Base-by-base conservation (phyloP, 2,797 vertebrate species). In the Eidolon dupreanum region DNA sequence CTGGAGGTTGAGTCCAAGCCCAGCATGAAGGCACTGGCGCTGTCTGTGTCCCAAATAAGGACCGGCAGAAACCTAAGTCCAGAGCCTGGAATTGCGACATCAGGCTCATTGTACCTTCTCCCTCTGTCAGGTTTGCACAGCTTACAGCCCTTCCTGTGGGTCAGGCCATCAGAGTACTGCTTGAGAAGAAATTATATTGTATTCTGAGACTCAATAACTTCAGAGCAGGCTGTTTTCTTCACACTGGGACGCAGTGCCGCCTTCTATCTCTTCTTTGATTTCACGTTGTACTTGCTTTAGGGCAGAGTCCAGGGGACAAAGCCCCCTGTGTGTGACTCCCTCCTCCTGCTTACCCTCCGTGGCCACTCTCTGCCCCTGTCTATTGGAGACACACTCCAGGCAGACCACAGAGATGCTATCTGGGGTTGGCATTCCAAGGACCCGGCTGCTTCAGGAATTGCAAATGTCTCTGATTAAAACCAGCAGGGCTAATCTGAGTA, bases 141-240 rank as follows among this genome's bases (percentile, higher is more conserved):
- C 51, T 78, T 65, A 70, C 57, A 77, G 89, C 74, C 90, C 55
- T 96, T 77, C 82, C 92, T 41, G 90, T 92, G 93, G 74, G 24
- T 59, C 95, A 53, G 70, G 57, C 85, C 86, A 81, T 95, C 90
- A 94, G 65, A 95, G 33, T 55, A 13, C 41, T 12, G 74, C 70
- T 83, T 0, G 4, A 61, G 92, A 95, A 96, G 88, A 95, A 96
- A 96, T 95, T 86, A 96, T 96, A 68, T 93, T 96, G 96, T 96
- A 73, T 90, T 70, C 8, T 1, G 77, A 74, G 86, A 46, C 2
- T 9, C 0, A 51, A 90, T 97, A 94, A 93, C 92, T 96, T 79
- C 86, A 33, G 92, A 73, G 90, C 93, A 90, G 96, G n/a, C 57
- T 96, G 93, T 94, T 96, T 95, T 78, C 93, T 79, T 96, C 90